Evolutionary conservation across 2,113 vertebrate species (phyloP).

Genomic region (Hippocampus zosterae): DNA sequence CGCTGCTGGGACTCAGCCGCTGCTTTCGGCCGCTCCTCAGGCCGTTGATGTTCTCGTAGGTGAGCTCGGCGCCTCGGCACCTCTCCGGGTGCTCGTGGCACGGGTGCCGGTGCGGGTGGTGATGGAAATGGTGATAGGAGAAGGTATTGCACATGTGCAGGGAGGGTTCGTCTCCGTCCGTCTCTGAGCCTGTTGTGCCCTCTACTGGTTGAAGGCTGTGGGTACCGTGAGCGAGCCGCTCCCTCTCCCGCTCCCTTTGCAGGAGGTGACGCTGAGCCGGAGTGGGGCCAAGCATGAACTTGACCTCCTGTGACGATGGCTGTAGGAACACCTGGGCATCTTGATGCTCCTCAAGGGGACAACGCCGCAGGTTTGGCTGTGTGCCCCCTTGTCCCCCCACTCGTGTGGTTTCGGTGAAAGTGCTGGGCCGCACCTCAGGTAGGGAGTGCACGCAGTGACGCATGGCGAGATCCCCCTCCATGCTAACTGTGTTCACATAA

Average conservation of each 20-base stretch:
- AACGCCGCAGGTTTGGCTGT: constrained; percentile 73
- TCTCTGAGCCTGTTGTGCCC: constrained; percentile 73
- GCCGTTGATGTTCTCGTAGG: constrained; percentile 89
- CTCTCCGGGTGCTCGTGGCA: constrained; percentile 76
- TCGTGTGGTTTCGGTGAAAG: constrained; percentile 73
- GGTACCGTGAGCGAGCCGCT: constrained; percentile 61
- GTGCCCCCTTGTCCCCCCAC: constrained; percentile 54
- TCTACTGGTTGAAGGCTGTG: constrained; percentile 66
- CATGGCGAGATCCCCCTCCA: constrained; percentile 84
- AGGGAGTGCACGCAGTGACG: constrained; percentile 88
- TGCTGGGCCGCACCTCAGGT: constrained; percentile 80
- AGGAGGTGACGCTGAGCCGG: constrained; percentile 78
- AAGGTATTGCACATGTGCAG: constrained; percentile 73
- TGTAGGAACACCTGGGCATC: constrained; percentile 90
- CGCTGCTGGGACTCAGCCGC: constrained; percentile 74
- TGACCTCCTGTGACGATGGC: constrained; percentile 84
- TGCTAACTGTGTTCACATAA: constrained; percentile 89
- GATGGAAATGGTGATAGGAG: constrained; percentile 75
- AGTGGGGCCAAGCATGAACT: constrained; percentile 88
- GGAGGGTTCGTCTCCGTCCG: constrained; percentile 71
- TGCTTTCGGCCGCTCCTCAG: constrained; percentile 69
- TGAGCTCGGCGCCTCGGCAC: constrained; percentile 76
- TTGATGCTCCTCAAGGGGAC: constrained; percentile 79
- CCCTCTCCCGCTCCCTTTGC: constrained; percentile 73
- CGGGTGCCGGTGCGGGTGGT: constrained; percentile 75